Percentiles rank a stretch among this genome's conserved stretches.
Evolutionary conservation across 2,888 invertebrate species (phyloP).

Genomic region (Heliothis peltigera): DNA sequence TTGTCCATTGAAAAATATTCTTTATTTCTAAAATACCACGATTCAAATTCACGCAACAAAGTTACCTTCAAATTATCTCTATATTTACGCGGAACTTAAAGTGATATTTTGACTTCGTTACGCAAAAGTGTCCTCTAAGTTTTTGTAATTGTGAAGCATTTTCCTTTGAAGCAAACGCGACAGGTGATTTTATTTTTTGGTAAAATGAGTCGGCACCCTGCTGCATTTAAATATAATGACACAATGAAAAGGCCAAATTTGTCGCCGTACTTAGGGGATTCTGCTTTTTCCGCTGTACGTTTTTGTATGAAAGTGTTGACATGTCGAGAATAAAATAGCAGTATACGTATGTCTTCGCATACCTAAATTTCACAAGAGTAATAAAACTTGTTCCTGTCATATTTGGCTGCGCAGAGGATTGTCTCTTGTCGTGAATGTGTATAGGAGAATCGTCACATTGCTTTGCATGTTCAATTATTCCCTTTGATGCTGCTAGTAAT

Average conservation of each 20-base stretch:
- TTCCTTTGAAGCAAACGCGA: slow-evolving; percentile 57
- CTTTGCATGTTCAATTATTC: neutral
- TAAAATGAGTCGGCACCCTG: slow-evolving; percentile 74
- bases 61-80: slow-evolving; percentile 74
- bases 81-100: slow-evolving; percentile 76
- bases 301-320: slow-evolving; percentile 64
- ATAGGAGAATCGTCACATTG: too few relatives aligned
- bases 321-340: slow-evolving; percentile 63
- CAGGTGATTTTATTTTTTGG: slow-evolving; percentile 77
- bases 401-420: neutral
- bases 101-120: slow-evolving; percentile 55
- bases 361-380: slow-evolving; percentile 22
- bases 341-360: slow-evolving; percentile 52
- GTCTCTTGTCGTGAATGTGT: neutral
- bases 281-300: slow-evolving; percentile 59
- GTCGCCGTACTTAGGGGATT: slow-evolving; percentile 71
- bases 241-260: slow-evolving; percentile 80
- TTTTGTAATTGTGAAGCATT: slow-evolving; percentile 57
- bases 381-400: neutral
- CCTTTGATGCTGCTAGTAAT: neutral
- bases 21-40: slow-evolving; percentile 57
- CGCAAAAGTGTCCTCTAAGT: slow-evolving; percentile 62
- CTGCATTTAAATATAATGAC: slow-evolving; percentile 83
- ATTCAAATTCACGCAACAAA: slow-evolving; percentile 60
- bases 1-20: slow-evolving; percentile 60